phyloP scores from a whole-genome alignment of 2,113 vertebrate species.

The Scatophagus argus region DNA sequence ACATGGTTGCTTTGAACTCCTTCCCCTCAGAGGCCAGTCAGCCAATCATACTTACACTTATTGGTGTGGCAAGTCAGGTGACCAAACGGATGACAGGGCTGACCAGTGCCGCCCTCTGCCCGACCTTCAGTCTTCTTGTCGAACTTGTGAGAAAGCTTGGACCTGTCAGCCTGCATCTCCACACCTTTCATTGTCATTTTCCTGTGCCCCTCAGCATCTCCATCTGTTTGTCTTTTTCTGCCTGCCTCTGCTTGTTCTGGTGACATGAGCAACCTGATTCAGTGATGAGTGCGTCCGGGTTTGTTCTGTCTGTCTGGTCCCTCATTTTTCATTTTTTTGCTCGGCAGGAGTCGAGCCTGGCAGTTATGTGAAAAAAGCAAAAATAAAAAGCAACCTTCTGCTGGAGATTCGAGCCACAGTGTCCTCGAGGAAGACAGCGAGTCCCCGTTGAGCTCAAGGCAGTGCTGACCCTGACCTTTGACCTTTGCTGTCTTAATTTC shows the following conservation, averaged over 20 bases:
- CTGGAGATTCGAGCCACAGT: conserved; percentile 1
- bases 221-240: conserved; percentile 47
- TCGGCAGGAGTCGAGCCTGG: conserved; percentile 27
- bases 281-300: conserved; percentile 42
- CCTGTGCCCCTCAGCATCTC: conserved; percentile 37
- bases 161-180: background rate
- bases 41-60: too few species aligned
- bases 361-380: too few species aligned
- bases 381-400: conserved; percentile 24
- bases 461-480: conserved; percentile 36
- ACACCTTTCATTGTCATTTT: conserved; percentile 33
- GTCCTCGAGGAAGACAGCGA: conserved; percentile 21
- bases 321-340: conserved; percentile 10
- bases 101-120: too few species aligned
- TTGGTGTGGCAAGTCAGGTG: too few species aligned
- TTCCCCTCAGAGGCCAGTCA: too few species aligned
- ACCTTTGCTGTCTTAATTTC: conserved; percentile 25
- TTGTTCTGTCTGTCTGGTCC: conserved; percentile 19
- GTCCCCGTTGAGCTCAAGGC: background rate
- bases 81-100: too few species aligned
- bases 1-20: too few species aligned
- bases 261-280: conserved; percentile 51
- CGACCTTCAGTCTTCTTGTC: too few species aligned
- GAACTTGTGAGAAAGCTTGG: too few species aligned
- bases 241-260: conserved; percentile 53